Conservation (phyloP, 2,888 invertebrate genomes). For the Tenodera sinensis region DNA sequence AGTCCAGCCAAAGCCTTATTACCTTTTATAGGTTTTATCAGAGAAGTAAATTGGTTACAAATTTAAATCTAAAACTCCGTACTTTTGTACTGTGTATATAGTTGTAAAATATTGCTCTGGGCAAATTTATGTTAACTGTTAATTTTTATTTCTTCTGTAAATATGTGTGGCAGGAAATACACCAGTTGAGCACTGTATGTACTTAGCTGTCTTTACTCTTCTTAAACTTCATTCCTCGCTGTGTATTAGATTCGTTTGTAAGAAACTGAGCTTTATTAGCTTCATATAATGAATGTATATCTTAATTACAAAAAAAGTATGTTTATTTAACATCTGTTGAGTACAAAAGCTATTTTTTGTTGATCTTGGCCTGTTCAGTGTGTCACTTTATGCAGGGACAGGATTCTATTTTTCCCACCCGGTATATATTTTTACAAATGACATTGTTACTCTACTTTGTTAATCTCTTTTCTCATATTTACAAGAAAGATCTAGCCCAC, state of each 20-base stretch:
- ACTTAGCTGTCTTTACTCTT: not conserved
- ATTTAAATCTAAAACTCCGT: not conserved
- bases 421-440: not conserved
- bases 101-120: slow-evolving; percentile 2
- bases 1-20: not conserved
- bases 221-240: not conserved
- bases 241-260: not conserved
- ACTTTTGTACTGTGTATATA: slow-evolving; percentile 11
- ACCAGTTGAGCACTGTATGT: not conserved
- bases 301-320: not conserved
- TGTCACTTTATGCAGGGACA: not conserved
- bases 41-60: not conserved
- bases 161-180: not conserved
- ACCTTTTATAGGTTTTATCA: slow-evolving; percentile 3
- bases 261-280: not conserved
- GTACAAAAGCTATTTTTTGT: not conserved
- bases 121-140: not conserved
- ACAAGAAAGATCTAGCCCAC: not conserved
- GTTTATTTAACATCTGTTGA: not conserved
- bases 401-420: not conserved
- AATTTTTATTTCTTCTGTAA: not conserved
- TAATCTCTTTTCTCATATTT: not conserved
- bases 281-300: not conserved
- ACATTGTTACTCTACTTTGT: not conserved
- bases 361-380: not conserved